These are phyloP conservation scores for Drosophila kuntzei DNA, from an alignment of 2,888 invertebrate genomes.

Conservation along the genomic window DNA sequence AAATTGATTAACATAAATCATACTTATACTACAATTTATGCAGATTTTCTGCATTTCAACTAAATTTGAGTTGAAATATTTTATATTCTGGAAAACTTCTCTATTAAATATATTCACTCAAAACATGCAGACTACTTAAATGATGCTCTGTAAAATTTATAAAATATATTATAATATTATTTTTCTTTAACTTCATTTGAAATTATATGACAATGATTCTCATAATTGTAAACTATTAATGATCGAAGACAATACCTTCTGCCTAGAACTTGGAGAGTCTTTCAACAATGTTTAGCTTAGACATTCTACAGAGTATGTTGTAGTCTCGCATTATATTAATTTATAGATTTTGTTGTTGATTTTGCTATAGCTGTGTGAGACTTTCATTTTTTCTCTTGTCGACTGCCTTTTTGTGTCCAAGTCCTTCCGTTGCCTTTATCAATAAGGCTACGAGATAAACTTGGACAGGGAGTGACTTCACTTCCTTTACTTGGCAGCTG, in stretches of 20 bases:
- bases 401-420: slow-evolving; percentile 67
- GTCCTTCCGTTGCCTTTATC: slow-evolving; percentile 77
- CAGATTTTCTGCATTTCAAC: too few relatives aligned
- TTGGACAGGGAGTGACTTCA: slow-evolving; percentile 62
- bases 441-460: slow-evolving; percentile 73
- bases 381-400: slow-evolving; percentile 38
- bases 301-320: slow-evolving; percentile 9
- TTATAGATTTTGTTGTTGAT: background rate
- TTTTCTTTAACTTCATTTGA: background rate
- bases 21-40: too few relatives aligned
- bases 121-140: too few relatives aligned
- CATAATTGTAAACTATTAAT: background rate
- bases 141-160: too few relatives aligned
- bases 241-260: background rate
- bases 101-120: too few relatives aligned
- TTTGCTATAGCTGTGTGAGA: slow-evolving; percentile 12
- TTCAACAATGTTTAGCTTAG: background rate
- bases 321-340: background rate
- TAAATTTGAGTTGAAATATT: too few relatives aligned
- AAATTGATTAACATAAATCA: too few relatives aligned
- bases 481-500: slow-evolving; percentile 75
- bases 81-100: too few relatives aligned
- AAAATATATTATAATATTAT: background rate
- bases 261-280: background rate
- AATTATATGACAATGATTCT: background rate